Evolutionary conservation across 2,113 vertebrate species (phyloP).

Genomic region (Pimephales promelas): DNA sequence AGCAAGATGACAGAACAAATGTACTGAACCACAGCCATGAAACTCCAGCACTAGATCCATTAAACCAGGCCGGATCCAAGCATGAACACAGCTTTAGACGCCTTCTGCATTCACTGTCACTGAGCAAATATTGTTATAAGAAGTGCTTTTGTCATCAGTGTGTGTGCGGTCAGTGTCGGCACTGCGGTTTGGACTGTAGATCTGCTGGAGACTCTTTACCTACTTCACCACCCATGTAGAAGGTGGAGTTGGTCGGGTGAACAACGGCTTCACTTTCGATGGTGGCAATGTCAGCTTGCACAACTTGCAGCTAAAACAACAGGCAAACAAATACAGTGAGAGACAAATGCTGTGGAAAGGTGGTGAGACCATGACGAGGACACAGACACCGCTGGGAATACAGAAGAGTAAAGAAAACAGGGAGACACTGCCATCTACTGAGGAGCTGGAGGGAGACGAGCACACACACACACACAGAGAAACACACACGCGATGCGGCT

Average conservation of each 20-base stretch:
- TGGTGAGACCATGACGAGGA: not conserved
- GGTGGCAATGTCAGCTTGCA: constrained; percentile 98
- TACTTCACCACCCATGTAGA: constrained; percentile 99
- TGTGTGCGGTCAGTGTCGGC: not conserved
- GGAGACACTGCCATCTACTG: constrained; percentile 65
- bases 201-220: constrained; percentile 85
- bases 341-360: not conserved
- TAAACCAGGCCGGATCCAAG: not conserved
- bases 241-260: constrained; percentile 98
- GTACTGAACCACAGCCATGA: not conserved
- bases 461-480: constrained; percentile 29
- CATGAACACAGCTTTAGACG: not conserved
- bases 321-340: constrained; percentile 17
- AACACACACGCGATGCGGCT: constrained; percentile 56
- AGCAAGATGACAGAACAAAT: not conserved
- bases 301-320: constrained; percentile 97
- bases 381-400: not conserved
- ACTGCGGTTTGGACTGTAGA: constrained; percentile 67
- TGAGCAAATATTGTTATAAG: not conserved
- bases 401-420: constrained; percentile 74
- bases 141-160: not conserved
- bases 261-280: constrained; percentile 98
- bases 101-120: not conserved
- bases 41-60: not conserved
- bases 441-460: not conserved